phyloP scores from a whole-genome alignment of 2,113 vertebrate species.

The Nannospalax galili region DNA sequence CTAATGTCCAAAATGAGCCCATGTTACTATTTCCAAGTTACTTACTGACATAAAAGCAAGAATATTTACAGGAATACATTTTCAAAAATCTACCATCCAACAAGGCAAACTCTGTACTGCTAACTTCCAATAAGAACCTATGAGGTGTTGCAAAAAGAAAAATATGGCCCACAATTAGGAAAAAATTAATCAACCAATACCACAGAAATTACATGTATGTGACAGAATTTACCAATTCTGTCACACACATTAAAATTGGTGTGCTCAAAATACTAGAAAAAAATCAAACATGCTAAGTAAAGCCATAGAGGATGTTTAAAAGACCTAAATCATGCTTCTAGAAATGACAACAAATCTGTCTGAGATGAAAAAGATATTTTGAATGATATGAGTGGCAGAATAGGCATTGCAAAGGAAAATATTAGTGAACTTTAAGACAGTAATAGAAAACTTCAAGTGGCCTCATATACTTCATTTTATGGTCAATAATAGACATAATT shows the following conservation, averaged over 20 bases:
- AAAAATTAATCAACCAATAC: background rate
- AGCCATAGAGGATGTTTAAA: background rate
- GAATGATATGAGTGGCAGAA: background rate
- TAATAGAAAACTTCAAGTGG: background rate
- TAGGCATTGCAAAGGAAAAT: background rate
- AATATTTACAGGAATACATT: background rate
- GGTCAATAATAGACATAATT: too few species aligned
- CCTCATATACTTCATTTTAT: too few species aligned
- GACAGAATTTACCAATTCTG: too few species aligned
- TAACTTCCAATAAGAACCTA: background rate
- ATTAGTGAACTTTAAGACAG: slow-evolving; percentile 7
- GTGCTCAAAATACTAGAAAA: background rate
- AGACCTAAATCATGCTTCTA: slow-evolving; percentile 3
- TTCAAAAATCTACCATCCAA: background rate
- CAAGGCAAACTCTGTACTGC: background rate
- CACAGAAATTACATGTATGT: background rate
- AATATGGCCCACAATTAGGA: background rate
- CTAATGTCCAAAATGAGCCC: background rate
- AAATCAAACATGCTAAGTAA: background rate
- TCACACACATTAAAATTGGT: background rate
- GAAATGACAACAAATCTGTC: background rate
- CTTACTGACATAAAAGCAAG: background rate
- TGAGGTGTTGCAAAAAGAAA: background rate
- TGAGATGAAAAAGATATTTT: background rate
- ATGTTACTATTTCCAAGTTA: background rate